These are phyloP conservation scores for Apteryx owenii DNA, from an alignment of 2,113 vertebrate species.

Conservation along the genomic window DNA sequence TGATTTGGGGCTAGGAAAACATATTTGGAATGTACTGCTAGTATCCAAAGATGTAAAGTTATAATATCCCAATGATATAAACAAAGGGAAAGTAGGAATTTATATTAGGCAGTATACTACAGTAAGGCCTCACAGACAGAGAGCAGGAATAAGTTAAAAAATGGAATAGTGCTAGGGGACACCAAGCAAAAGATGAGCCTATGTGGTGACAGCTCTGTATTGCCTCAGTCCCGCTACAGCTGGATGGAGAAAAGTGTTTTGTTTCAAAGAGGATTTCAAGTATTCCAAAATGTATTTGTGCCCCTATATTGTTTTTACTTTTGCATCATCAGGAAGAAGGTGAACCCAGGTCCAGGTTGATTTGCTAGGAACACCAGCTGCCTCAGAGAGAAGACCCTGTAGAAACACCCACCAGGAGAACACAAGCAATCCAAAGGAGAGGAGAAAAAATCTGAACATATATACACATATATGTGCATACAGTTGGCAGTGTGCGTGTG, in stretches of 20 bases:
- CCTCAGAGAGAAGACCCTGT: neutral
- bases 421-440: neutral
- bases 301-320: neutral
- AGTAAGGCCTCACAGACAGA: neutral
- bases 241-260: neutral
- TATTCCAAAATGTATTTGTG: neutral
- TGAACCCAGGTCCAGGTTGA: neutral
- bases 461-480: neutral
- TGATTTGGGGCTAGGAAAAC: neutral
- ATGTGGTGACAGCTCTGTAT: neutral
- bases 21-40: conserved; percentile 24
- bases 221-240: neutral
- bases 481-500: no score
- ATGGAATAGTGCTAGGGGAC: neutral
- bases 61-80: conserved; percentile 6
- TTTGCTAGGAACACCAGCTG: neutral
- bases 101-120: neutral
- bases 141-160: neutral
- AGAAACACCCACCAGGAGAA: neutral
- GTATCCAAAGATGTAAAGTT: conserved; percentile 22
- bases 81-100: conserved; percentile 29
- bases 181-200: neutral
- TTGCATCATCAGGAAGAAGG: neutral
- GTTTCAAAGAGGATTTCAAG: neutral
- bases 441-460: neutral